These are phyloP conservation scores for Sphaeramia orbicularis DNA, from an alignment of 2,797 vertebrate species.

Conservation along the genomic window DNA sequence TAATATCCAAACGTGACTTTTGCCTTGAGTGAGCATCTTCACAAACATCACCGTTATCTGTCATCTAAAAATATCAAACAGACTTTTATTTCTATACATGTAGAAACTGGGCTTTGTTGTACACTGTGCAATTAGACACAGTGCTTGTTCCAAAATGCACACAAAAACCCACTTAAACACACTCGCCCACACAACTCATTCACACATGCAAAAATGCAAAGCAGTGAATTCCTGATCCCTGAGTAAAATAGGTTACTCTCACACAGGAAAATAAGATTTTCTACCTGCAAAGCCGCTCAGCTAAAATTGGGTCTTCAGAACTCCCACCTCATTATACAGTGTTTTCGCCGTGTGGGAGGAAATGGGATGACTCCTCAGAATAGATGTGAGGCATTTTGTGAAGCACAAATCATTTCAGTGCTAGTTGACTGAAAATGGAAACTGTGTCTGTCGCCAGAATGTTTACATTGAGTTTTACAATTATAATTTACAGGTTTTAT, in stretches of 20 bases:
- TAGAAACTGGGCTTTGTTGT: conserved; percentile 31
- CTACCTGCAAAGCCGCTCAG: conserved; percentile 65
- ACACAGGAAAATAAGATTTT: conserved; percentile 64
- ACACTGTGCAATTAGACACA: conserved; percentile 34
- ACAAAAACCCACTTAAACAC: conserved; percentile 28
- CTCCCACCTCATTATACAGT: conserved; percentile 65
- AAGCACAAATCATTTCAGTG: conserved; percentile 32
- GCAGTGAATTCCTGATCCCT: conserved; percentile 51
- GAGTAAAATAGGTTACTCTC: conserved; percentile 73
- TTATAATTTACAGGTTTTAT: conserved; percentile 17
- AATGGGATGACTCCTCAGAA: conserved; percentile 44
- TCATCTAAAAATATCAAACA: conserved; percentile 35
- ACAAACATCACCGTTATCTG: conserved; percentile 28
- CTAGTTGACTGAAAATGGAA: conserved; percentile 18
- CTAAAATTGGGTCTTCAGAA: conserved; percentile 61
- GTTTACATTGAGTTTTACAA: conserved; percentile 27
- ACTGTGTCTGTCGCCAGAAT: conserved; percentile 3
- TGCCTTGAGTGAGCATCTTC: conserved; percentile 11
- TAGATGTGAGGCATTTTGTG: conserved; percentile 22
- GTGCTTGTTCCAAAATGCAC: conserved; percentile 29
- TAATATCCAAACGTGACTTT: conserved; percentile 27
- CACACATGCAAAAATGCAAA: conserved; percentile 52
- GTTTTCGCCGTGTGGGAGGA: conserved; percentile 59
- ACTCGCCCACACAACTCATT: conserved; percentile 44
- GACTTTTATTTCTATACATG: conserved; percentile 1